Conservation (phyloP, 1,140 invertebrate species). For the Eurosta solidaginis region DNA sequence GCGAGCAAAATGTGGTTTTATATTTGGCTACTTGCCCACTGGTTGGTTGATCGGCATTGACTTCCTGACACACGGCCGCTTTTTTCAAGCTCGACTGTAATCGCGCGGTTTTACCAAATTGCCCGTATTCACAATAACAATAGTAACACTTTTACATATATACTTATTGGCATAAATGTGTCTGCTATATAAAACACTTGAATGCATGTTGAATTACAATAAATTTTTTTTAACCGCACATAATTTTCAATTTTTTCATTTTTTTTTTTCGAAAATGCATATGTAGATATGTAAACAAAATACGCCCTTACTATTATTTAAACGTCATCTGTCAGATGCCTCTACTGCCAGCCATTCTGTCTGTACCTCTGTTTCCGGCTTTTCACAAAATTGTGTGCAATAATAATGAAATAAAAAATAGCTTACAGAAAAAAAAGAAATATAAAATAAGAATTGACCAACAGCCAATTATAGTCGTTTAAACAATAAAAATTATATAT, state of each 20-base stretch:
- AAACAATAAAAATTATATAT: not conserved
- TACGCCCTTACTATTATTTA: not conserved
- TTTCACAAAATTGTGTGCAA: slow-evolving; percentile 13
- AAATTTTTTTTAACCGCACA: slow-evolving; percentile 6
- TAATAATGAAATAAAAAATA: not conserved
- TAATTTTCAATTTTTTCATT: not conserved
- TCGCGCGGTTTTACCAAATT: slow-evolving; percentile 22
- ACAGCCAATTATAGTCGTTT: slow-evolving; percentile 4
- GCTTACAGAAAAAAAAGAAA: not conserved
- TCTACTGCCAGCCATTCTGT: slow-evolving; percentile 18
- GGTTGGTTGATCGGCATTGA: slow-evolving; percentile 1
- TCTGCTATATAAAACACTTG: not conserved
- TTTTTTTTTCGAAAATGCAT: not conserved
- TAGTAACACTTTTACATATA: not conserved
- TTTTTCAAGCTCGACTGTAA: not conserved
- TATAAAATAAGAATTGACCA: not conserved
- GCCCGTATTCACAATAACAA: not conserved
- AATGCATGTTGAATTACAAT: not conserved
- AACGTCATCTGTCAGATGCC: slow-evolving; percentile 22
- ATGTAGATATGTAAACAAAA: not conserved
- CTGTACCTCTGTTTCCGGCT: slow-evolving; percentile 6
- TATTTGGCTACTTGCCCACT: slow-evolving; percentile 20
- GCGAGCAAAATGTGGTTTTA: slow-evolving; percentile 6
- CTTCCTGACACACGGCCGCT: slow-evolving; percentile 22
- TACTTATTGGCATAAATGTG: not conserved